Evolutionary conservation across 2,113 vertebrate genomes (phyloP).

Genomic region (Rissa tridactyla): DNA sequence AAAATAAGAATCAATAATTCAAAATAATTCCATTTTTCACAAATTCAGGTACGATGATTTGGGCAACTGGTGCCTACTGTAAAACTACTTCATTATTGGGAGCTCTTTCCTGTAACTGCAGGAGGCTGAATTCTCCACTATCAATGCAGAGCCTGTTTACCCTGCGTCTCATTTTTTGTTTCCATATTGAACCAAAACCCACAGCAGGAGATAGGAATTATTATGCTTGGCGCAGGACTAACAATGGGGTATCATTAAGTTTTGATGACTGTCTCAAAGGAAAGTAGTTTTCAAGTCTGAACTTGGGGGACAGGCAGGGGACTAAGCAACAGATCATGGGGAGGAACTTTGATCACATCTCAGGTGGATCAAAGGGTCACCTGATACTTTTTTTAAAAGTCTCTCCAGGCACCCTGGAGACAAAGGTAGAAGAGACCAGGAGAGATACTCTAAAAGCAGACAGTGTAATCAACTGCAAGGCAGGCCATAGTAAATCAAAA

Average conservation of each 20-base stretch:
- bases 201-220: constrained; percentile 29
- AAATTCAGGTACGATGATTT: neutral
- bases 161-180: neutral
- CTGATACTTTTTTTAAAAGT: neutral
- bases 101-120: neutral
- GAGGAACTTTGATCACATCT: constrained; percentile 27
- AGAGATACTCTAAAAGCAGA: neutral
- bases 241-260: constrained; percentile 1
- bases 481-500: neutral
- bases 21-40: neutral
- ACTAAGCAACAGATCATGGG: neutral
- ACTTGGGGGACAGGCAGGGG: neutral
- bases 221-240: constrained; percentile 8
- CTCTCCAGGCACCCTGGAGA: neutral
- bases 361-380: constrained; percentile 50
- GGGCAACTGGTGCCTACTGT: neutral
- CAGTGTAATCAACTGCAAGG: neutral
- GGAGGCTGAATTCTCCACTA: neutral
- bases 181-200: neutral
- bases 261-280: constrained; percentile 11
- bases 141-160: neutral
- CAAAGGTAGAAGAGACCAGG: neutral
- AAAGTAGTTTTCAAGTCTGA: constrained; percentile 25
- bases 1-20: neutral
- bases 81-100: neutral